phyloP scores from a whole-genome alignment of 2,797 vertebrate species.

The Mus caroli region DNA sequence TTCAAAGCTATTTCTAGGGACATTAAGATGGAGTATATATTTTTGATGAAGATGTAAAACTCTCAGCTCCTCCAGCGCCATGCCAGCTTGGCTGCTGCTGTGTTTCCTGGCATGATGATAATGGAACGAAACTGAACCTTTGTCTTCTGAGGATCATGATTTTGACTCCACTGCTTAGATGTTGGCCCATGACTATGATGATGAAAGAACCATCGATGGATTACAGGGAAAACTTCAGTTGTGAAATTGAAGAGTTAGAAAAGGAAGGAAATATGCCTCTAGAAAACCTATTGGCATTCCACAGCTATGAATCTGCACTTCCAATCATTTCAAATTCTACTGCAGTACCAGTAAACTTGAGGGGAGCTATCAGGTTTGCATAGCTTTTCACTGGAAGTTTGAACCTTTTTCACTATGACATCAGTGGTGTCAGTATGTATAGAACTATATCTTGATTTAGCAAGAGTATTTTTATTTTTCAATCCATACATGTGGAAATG shows the following conservation, averaged over 20 bases:
- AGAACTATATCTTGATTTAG: constrained; percentile 99
- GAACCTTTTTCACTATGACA: constrained; percentile 97
- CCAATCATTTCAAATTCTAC: constrained; percentile 92
- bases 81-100: too few species aligned
- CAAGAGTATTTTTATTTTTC: constrained; percentile 99
- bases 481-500: constrained; percentile 94
- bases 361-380: constrained; percentile 91
- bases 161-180: constrained; percentile 99
- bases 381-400: constrained; percentile 97
- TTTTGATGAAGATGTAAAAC: too few species aligned
- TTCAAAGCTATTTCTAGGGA: neutral
- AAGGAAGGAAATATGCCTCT: constrained; percentile 99
- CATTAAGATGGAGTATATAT: neutral
- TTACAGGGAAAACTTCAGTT: constrained; percentile 95
- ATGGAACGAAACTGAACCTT: constrained; percentile 81
- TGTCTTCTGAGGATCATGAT: constrained; percentile 99
- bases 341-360: constrained; percentile 90
- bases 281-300: constrained; percentile 97
- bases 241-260: constrained; percentile 98
- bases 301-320: constrained; percentile 95
- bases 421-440: constrained; percentile 99
- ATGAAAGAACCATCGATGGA: constrained; percentile 97
- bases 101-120: too few species aligned
- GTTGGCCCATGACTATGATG: constrained; percentile 98
- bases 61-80: too few species aligned